A percentile compares a stretch with the other conserved stretches of the same genome.
Conservation (phyloP, 2,113 vertebrate species). For the Dicerorhinus sumatrensis region DNA sequence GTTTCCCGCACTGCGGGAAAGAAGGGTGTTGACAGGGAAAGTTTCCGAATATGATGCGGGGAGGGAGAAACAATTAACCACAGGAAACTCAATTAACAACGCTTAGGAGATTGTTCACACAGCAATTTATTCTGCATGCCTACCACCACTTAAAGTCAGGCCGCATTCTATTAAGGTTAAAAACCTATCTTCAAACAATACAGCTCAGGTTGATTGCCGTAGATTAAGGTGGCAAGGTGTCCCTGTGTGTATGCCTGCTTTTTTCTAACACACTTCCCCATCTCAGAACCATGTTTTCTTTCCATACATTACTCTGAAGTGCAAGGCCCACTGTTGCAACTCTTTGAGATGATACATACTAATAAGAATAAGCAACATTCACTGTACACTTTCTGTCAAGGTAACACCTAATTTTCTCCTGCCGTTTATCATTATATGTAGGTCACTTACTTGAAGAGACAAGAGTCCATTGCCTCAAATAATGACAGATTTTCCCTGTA, state of each 20-base stretch:
- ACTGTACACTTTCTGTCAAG: slow-evolving; percentile 72
- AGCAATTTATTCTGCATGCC: slow-evolving; percentile 71
- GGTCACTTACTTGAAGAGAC: slow-evolving; percentile 84
- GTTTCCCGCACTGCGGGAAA: neutral
- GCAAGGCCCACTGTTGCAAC: neutral
- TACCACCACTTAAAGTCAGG: slow-evolving; percentile 46
- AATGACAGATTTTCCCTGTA: slow-evolving; percentile 73
- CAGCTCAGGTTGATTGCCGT: neutral
- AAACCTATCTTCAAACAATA: slow-evolving; percentile 60
- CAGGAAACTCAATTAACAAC: slow-evolving; percentile 69
- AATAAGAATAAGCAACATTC: slow-evolving; percentile 70
- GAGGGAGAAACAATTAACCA: slow-evolving; percentile 66
- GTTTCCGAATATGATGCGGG: neutral
- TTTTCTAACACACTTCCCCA: neutral
- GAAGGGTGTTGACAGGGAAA: slow-evolving; percentile 49
- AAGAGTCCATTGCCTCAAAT: slow-evolving; percentile 75
- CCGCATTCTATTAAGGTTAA: slow-evolving; percentile 72
- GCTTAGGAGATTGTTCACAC: slow-evolving; percentile 68
- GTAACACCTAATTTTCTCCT: slow-evolving; percentile 71
- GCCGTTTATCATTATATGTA: slow-evolving; percentile 79
- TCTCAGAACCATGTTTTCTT: neutral
- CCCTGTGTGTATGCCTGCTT: neutral
- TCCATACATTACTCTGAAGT: neutral
- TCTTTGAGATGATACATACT: slow-evolving; percentile 70
- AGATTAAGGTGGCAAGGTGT: neutral